phyloP scores from a whole-genome alignment of 1,140 invertebrate genomes.

The Physella acuta region DNA sequence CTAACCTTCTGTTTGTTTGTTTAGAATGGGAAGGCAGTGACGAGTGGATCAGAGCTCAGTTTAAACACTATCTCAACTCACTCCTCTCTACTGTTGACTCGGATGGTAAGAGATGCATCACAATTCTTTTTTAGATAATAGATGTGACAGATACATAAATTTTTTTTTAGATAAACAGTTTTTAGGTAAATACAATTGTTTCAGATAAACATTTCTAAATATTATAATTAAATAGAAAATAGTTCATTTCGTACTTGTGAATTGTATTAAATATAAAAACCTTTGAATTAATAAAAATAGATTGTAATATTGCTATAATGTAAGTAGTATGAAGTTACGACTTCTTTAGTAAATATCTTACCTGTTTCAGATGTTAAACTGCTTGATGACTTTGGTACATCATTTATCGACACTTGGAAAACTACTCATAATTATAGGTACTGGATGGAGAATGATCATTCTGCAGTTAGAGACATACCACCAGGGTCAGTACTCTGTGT shows the following conservation, averaged over 20 bases:
- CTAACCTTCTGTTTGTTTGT: background rate
- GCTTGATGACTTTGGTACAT: slow-evolving; percentile 83
- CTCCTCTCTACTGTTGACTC: slow-evolving; percentile 65
- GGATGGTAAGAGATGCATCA: slow-evolving; percentile 40
- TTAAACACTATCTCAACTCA: slow-evolving; percentile 86
- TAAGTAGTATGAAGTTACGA: too few species aligned
- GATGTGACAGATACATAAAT: background rate
- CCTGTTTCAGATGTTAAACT: slow-evolving; percentile 51
- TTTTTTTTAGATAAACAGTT: background rate
- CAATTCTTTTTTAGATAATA: too few species aligned
- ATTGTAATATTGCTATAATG: too few species aligned
- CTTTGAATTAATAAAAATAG: too few species aligned
- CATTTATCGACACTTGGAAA: slow-evolving; percentile 84
- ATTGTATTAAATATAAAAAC: too few species aligned
- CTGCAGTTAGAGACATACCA: slow-evolving; percentile 52
- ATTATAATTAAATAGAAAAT: too few species aligned
- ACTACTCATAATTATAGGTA: slow-evolving; percentile 84
- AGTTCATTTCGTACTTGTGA: too few species aligned
- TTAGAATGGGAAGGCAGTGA: slow-evolving; percentile 85
- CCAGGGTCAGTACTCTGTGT: slow-evolving; percentile 57
- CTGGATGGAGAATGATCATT: slow-evolving; percentile 69
- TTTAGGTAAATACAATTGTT: background rate
- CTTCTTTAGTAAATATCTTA: too few species aligned
- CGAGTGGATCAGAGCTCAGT: slow-evolving; percentile 94
- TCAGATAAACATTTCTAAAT: too few species aligned